Percentiles rank a stretch among this genome's conserved stretches.
Evolutionary conservation across 2,113 vertebrate species (phyloP).

Genomic region (Bujurquina vittata): DNA sequence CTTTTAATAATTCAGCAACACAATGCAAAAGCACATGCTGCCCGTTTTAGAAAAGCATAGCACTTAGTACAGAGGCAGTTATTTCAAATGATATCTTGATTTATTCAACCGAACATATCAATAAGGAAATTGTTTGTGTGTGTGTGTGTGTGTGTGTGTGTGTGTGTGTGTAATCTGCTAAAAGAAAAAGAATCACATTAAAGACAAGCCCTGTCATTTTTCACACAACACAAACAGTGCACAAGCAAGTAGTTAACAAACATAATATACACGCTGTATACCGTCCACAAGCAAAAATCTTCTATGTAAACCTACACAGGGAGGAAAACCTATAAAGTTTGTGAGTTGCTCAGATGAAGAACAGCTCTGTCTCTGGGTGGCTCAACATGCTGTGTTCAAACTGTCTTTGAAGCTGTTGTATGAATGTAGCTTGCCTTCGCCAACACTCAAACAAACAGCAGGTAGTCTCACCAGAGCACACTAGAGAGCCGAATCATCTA

Average conservation of each 20-base stretch:
- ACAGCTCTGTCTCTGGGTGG: neutral
- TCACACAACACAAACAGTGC: neutral
- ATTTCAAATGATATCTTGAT: neutral
- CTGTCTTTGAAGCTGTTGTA: constrained; percentile 11
- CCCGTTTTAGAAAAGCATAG: neutral
- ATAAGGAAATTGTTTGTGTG: too few species aligned
- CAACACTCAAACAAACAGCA: constrained; percentile 5
- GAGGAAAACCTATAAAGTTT: neutral
- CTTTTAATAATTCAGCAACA: neutral
- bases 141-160: too few species aligned
- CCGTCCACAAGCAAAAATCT: neutral
- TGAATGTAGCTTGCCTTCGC: neutral
- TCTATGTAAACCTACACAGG: neutral
- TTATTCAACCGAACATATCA: too few species aligned
- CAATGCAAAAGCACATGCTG: neutral
- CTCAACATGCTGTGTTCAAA: constrained; percentile 14
- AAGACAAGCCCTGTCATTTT: neutral
- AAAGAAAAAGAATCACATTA: neutral
- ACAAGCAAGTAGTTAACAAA: neutral
- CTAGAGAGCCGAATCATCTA: neutral
- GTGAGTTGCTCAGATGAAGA: constrained; percentile 2
- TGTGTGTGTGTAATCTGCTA: neutral
- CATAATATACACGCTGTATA: neutral
- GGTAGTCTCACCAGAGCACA: neutral
- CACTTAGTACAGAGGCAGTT: neutral